A percentile compares a stretch with the other conserved stretches of the same genome.
Evolutionary conservation across 2,113 vertebrate genomes (phyloP).

Genomic region (Plotosus lineatus): DNA sequence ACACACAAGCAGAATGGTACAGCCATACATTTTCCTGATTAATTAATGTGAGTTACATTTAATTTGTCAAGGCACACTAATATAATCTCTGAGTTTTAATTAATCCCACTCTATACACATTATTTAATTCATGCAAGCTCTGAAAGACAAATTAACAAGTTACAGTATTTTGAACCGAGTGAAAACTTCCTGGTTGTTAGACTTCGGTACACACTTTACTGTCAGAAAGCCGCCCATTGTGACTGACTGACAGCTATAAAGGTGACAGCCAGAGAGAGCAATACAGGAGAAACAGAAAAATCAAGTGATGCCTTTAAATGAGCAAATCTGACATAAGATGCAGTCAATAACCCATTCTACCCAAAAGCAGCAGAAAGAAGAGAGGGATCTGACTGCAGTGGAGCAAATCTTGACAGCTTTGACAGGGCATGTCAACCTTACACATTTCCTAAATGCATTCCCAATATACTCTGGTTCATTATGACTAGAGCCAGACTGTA

Average conservation of each 20-base stretch:
- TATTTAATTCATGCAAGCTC: background rate
- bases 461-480: constrained; percentile 48
- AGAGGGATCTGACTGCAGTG: constrained; percentile 30
- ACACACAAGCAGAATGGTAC: background rate
- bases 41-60: background rate
- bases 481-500: constrained; percentile 54
- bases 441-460: constrained; percentile 33
- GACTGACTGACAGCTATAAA: constrained; percentile 45
- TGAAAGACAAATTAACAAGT: constrained; percentile 22
- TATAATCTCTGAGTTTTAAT: background rate
- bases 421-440: constrained; percentile 44
- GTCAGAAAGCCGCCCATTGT: constrained; percentile 20
- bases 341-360: constrained; percentile 50
- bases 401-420: constrained; percentile 38
- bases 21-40: constrained; percentile 2
- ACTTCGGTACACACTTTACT: constrained; percentile 22
- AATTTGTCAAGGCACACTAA: constrained; percentile 7
- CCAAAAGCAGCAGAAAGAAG: constrained; percentile 25
- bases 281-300: constrained; percentile 24
- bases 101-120: background rate
- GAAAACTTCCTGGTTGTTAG: background rate
- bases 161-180: background rate
- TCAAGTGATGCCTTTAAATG: constrained; percentile 48
- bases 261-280: constrained; percentile 21
- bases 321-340: constrained; percentile 51